Conservation (phyloP, 2,888 invertebrate species). For the Rhorus exstirpatorius region DNA sequence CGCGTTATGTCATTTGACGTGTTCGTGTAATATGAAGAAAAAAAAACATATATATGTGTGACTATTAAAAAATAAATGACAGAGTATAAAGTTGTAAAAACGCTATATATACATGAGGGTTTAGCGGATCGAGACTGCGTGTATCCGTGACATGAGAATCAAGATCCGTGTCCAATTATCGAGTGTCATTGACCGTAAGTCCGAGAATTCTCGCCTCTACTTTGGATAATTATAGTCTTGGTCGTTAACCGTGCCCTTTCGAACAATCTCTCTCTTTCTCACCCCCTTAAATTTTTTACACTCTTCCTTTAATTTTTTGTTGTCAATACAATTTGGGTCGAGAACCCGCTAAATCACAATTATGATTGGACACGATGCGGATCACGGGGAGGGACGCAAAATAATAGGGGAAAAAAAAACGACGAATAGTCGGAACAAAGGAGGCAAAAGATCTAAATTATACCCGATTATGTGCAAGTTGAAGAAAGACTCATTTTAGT, state of each 20-base stretch:
- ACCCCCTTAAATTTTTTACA: neutral
- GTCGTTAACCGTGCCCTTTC: conserved; percentile 57
- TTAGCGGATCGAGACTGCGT: conserved; percentile 7
- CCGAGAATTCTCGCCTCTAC: conserved; percentile 28
- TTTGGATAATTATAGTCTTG: conserved; percentile 41
- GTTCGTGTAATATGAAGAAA: neutral
- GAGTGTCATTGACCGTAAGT: conserved; percentile 61
- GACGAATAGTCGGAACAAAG: neutral
- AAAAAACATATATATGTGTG: too few relatives aligned
- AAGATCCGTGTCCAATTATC: conserved; percentile 61
- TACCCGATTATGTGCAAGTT: neutral
- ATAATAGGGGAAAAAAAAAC: neutral
- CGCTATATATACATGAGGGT: neutral
- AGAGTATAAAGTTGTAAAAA: neutral
- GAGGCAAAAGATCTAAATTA: conserved; percentile 5
- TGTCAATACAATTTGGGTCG: neutral
- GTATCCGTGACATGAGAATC: conserved; percentile 49
- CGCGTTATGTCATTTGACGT: conserved; percentile 37
- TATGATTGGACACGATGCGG: too few relatives aligned
- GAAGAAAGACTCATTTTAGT: too few relatives aligned
- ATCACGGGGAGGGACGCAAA: too few relatives aligned
- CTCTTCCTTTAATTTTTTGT: conserved; percentile 16
- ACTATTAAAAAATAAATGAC: conserved; percentile 3
- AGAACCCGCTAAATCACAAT: neutral
- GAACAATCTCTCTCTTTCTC: conserved; percentile 5